Conservation (phyloP, 2,797 vertebrate species). For the Hozukius guyotensis region DNA sequence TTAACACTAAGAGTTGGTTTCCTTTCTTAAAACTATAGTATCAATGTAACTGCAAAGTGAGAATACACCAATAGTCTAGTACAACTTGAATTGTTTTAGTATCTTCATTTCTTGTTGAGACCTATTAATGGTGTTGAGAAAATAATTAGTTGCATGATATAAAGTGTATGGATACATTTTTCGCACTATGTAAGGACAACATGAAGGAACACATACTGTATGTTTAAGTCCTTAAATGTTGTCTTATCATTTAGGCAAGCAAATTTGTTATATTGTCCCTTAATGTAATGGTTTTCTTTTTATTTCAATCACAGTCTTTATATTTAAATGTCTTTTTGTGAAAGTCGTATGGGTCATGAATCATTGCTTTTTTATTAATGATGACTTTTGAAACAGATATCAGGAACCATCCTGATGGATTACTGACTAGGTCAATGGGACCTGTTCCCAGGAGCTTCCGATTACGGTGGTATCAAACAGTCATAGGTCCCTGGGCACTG, state of each 20-base stretch:
- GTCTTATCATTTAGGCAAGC: background rate
- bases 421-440: background rate
- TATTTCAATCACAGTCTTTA: background rate
- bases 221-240: background rate
- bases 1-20: background rate
- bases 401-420: background rate
- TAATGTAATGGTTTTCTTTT: background rate
- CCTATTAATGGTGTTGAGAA: background rate
- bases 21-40: background rate
- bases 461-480: background rate
- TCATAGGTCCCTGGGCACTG: background rate
- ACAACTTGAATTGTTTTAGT: background rate
- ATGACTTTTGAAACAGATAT: background rate
- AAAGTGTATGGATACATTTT: background rate
- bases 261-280: background rate
- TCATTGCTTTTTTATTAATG: background rate
- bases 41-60: background rate
- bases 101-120: background rate
- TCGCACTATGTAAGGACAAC: background rate
- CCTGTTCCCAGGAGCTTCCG: background rate
- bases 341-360: background rate
- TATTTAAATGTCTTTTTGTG: conserved; percentile 2
- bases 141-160: background rate
- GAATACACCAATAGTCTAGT: background rate
- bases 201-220: background rate